Base-by-base conservation (phyloP, 2,888 invertebrate species). In the Archips crataeganus region DNA sequence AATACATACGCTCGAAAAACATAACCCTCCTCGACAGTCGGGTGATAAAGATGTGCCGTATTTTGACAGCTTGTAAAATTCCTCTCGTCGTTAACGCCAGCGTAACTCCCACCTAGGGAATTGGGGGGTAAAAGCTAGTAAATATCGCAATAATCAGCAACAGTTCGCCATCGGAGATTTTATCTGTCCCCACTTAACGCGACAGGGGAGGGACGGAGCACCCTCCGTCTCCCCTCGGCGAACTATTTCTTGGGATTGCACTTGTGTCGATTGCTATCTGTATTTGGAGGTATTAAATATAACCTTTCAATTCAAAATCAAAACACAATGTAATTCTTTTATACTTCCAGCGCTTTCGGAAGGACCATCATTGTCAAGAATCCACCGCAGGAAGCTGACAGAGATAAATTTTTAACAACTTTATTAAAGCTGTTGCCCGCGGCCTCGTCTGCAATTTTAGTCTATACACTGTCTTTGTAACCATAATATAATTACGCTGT, bases 111-210 rank as follows among this genome's bases (percentile, higher is more conserved):
- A 32, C 57, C 57, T 2, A 57, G 57, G 57, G 57, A 57, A 23
- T 57, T 57, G 2, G 32, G 32, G 57, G 57, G 54, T 23, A 32
- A 57, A 32, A 57, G 36, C 60, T 36, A 60, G 60, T 60, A 49
- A 34, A 64, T 49, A 65, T 65, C 36, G 47, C 49, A 51, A 65
- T 39, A 39, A 49, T 51, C 51, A 36, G 13, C 51, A 1, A 51
- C 45, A n/a, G 13, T n/a, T 13, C 64, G 63, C 45, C 63, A 57
- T 57, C 70, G 45, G 57, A 64, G 57, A 57, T 70, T 64, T 62
- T 54, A 62, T 70, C 70, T 70, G n/a, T 64, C 47, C 45, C 45
- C 63, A 59, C 70, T 70, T 70, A 64, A 59, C 70, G 11, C 54
- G 63, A 69, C 60, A 13, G 61, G 49, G 47, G 15, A 15, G 49